Conservation (phyloP, 1,140 invertebrate species). For the Nephotettix cincticeps region DNA sequence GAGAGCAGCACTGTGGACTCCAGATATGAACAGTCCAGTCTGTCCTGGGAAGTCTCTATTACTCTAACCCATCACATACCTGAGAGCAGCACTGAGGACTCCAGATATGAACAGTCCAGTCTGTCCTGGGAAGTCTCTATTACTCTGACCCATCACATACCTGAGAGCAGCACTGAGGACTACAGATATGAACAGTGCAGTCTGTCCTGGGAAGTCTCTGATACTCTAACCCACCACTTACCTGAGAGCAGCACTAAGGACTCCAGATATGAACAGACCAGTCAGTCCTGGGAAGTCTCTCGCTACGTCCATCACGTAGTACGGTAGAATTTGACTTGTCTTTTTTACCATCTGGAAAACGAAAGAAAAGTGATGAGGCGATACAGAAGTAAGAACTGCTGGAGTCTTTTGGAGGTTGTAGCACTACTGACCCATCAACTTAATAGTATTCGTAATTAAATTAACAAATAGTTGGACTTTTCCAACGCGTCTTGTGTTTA, state of each 20-base stretch:
- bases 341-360: conserved; percentile 43
- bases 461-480: too few relatives aligned
- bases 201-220: not conserved
- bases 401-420: too few relatives aligned
- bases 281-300: conserved; percentile 57
- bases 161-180: conserved; percentile 44
- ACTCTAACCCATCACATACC: conserved; percentile 61
- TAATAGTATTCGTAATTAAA: too few relatives aligned
- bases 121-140: conserved; percentile 54
- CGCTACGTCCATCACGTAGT: conserved; percentile 65
- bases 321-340: conserved; percentile 57
- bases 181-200: conserved; percentile 38
- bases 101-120: conserved; percentile 67
- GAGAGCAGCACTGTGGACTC: too few relatives aligned
- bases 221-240: conserved; percentile 36
- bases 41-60: too few relatives aligned
- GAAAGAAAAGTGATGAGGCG: too few relatives aligned
- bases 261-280: conserved; percentile 65
- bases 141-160: conserved; percentile 64
- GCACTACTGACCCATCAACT: too few relatives aligned
- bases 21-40: too few relatives aligned
- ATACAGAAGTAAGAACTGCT: too few relatives aligned
- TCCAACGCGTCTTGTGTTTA: too few relatives aligned
- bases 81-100: conserved; percentile 66
- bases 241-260: conserved; percentile 68